These are phyloP conservation scores for Struthidea cinerea DNA, from an alignment of 2,113 vertebrate species.

Conservation along the genomic window DNA sequence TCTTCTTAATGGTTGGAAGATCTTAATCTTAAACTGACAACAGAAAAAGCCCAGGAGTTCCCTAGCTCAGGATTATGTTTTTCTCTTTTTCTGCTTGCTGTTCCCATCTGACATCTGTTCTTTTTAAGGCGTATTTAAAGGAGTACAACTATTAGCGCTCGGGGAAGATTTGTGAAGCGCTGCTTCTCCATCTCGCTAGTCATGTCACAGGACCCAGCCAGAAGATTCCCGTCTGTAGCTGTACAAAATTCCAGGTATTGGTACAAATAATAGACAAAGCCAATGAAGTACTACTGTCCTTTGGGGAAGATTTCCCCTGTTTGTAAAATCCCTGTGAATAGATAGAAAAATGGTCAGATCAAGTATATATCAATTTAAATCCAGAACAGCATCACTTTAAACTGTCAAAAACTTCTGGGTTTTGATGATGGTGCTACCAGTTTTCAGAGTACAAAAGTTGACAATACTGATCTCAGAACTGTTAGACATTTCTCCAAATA, in stretches of 20 bases:
- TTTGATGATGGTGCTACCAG: no score
- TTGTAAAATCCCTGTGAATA: not conserved
- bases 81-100: not conserved
- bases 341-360: not conserved
- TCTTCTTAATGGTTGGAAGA: not conserved
- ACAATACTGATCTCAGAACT: no score
- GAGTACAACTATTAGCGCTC: not conserved
- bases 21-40: not conserved
- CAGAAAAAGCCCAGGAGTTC: not conserved
- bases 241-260: not conserved
- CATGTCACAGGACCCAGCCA: not conserved
- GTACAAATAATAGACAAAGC: not conserved
- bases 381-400: not conserved
- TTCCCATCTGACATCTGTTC: not conserved
- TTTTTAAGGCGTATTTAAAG: not conserved
- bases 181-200: not conserved
- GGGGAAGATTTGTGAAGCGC: not conserved
- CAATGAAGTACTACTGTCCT: not conserved
- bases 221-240: not conserved
- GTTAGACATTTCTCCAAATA: no score
- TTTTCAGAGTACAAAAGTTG: no score
- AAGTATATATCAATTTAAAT: not conserved
- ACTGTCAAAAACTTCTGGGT: no score
- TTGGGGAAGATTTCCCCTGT: not conserved
- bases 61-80: not conserved